A percentile compares a stretch with the other conserved stretches of the same genome.
Conservation (phyloP, 2,113 vertebrate species). For the Rhabdornis inornatus region DNA sequence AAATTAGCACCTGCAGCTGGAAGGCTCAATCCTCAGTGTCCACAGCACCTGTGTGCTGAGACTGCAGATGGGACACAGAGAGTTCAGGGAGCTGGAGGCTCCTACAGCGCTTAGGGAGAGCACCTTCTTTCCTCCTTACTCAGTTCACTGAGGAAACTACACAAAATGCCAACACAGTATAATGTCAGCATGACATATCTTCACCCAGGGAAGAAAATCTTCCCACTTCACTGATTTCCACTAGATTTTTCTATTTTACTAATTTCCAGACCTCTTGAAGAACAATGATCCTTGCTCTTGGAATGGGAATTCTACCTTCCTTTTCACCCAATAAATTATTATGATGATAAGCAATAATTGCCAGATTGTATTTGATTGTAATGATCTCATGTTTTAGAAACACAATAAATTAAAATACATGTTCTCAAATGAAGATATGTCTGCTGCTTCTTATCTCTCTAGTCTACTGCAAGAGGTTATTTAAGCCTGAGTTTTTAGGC, state of each 20-base stretch:
- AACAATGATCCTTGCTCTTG: not conserved
- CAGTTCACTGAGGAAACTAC: not conserved
- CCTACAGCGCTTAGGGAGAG: no score
- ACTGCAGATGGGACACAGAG: not conserved
- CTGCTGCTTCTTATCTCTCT: not conserved
- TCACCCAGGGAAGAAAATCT: not conserved
- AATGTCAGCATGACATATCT: accelerated
- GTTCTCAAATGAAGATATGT: not conserved
- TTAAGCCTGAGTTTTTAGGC: not conserved
- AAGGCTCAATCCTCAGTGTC: not conserved
- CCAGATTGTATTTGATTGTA: not conserved
- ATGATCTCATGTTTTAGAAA: not conserved
- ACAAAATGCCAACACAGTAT: not conserved
- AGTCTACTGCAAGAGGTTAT: not conserved
- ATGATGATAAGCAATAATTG: not conserved
- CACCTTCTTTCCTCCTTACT: not conserved
- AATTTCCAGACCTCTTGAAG: not conserved
- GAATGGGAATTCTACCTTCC: not conserved
- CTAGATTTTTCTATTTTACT: not conserved
- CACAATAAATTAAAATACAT: not conserved
- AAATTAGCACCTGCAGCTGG: not conserved
- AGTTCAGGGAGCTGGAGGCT: not conserved
- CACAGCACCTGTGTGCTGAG: not conserved
- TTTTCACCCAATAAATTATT: not conserved
- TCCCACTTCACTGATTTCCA: not conserved